Conservation (phyloP, 2,113 vertebrate genomes). For the Morone saxatilis region DNA sequence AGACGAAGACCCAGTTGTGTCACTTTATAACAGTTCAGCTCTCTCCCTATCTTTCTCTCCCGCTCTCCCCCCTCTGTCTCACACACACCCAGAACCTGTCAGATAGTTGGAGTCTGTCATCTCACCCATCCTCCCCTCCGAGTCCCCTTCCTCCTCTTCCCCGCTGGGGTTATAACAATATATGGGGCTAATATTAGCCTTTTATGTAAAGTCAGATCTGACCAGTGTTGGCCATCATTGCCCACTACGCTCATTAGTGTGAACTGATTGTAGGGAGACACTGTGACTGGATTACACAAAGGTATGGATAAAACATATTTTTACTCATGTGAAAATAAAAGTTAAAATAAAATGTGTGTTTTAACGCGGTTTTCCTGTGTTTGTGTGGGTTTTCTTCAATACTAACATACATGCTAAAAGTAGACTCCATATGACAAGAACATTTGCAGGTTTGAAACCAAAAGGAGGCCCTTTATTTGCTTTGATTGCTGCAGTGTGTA, state of each 20-base stretch:
- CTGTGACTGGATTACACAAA: constrained; percentile 10
- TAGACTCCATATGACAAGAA: neutral
- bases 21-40: constrained; percentile 88
- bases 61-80: too few relatives aligned
- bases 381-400: neutral
- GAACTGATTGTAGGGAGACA: constrained; percentile 22
- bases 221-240: constrained; percentile 39
- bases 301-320: neutral
- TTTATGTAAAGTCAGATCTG: constrained; percentile 65
- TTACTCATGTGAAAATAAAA: constrained; percentile 7
- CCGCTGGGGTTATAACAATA: constrained; percentile 69
- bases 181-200: constrained; percentile 65
- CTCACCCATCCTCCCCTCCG: constrained; percentile 88
- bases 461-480: constrained; percentile 14
- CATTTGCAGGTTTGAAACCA: constrained; percentile 13
- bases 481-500: neutral
- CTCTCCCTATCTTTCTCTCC: neutral
- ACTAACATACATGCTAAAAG: neutral
- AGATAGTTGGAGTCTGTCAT: constrained; percentile 71
- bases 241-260: constrained; percentile 33
- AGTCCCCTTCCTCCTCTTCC: constrained; percentile 90
- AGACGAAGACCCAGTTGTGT: constrained; percentile 93
- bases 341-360: neutral
- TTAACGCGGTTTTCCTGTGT: neutral
- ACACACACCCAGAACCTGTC: constrained; percentile 73